Percentiles rank a stretch among this genome's conserved stretches.
These are phyloP conservation scores for Oncorhynchus clarkii DNA, from an alignment of 2,113 vertebrate species.

Conservation along the genomic window DNA sequence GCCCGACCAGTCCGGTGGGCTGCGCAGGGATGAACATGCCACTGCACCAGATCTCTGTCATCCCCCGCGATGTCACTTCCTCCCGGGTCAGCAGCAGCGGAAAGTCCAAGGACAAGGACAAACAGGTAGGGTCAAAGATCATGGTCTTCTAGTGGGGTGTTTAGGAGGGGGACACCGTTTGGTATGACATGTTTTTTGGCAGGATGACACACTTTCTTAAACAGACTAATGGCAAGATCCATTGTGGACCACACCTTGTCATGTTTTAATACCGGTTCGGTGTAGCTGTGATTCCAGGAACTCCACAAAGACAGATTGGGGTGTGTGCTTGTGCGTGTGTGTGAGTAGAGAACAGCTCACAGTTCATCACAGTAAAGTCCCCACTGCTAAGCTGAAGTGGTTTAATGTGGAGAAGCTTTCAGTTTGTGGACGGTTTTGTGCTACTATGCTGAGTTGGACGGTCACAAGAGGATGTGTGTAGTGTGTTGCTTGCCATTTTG, in stretches of 20 bases:
- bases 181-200: background rate
- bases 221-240: too few relatives aligned
- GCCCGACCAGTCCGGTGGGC: constrained; percentile 61
- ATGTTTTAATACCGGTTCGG: background rate
- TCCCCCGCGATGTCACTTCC: constrained; percentile 87
- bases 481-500: too few relatives aligned
- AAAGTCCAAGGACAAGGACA: constrained; percentile 90
- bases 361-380: too few relatives aligned
- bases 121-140: constrained; percentile 79
- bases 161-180: background rate
- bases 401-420: too few relatives aligned
- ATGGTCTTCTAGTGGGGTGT: background rate
- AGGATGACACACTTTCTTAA: background rate
- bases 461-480: too few relatives aligned
- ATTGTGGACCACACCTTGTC: too few relatives aligned
- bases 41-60: constrained; percentile 92
- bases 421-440: too few relatives aligned
- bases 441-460: too few relatives aligned
- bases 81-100: constrained; percentile 79
- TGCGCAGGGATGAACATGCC: constrained; percentile 95
- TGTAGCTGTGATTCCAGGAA: background rate
- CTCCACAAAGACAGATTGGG: background rate
- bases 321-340: background rate
- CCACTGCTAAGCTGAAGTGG: too few relatives aligned
- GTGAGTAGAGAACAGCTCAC: background rate